Evolutionary conservation across 2,113 vertebrate genomes (phyloP), one percentile per base, ranked within the genome.

Genomic region (Erythrocebus patas): DNA sequence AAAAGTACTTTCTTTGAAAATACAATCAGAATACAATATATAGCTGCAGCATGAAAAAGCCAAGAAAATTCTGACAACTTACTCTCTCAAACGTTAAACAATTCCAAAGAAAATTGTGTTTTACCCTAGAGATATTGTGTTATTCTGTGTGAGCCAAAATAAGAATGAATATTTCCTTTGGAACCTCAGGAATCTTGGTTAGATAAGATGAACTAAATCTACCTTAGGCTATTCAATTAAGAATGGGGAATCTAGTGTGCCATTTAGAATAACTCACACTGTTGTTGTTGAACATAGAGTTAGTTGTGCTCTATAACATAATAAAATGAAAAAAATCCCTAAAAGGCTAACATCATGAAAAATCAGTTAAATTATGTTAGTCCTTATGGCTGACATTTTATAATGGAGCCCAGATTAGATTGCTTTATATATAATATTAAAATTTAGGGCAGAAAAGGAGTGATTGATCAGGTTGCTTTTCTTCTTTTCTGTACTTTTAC

Each of bases 1-100:
- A 50, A 79, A 14, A 23, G 27, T 57, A 35, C 27, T 89, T 12
- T 48, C 27, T 89, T 12, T 48, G 38, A 59, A 40, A 20, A 87
- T 87, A 70, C 6, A 50, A 43, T 78, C 35, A 85, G 66, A 68
- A 90, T 86, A 57, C 12, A 27, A 66, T 14, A 40, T 6, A n/a
- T 2, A 91, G 50, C 13, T 75, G 82, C 78, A 68, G 13, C n/a
- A 78, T 45, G 43, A 76, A 78, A 90, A 91, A 57, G 50, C 11
- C n/a, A 73, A 93, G 73, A 93, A 73, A 95, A 94, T 80, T 48
- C 80, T 85, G 32, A 85, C 4, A 93, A 81, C 55, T 93, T 66
- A 57, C 3, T 20, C 22, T 76, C 22, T 87, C 38, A 75, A 48
- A n/a, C 32, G 9, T 45, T 25, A 91, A 91, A 76, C 4, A 94